Evolutionary conservation across 2,888 invertebrate species (phyloP).

Genomic region (Tetramorium bicarinatum): DNA sequence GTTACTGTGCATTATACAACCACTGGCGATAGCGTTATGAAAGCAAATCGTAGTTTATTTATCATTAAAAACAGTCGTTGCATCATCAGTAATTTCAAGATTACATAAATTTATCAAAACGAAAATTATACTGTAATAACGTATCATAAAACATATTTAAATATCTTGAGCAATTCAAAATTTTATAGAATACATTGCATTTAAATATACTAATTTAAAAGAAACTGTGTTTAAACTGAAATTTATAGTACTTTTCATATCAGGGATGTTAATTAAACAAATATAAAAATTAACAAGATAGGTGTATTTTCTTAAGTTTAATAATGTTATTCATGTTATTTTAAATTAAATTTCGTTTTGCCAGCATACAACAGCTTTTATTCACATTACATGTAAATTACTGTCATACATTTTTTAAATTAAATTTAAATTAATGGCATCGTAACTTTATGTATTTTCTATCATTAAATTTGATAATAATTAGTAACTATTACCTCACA

Average conservation of each 20-base stretch:
- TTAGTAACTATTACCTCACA: background rate
- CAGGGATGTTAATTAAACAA: conserved; percentile 8
- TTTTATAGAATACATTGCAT: background rate
- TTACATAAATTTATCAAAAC: background rate
- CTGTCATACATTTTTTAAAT: conserved; percentile 18
- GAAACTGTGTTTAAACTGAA: no score
- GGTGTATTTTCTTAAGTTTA: background rate
- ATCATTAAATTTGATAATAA: conserved; percentile 11
- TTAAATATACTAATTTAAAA: background rate
- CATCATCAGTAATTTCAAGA: conserved; percentile 44
- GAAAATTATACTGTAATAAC: background rate
- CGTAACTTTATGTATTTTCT: background rate
- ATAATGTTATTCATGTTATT: background rate
- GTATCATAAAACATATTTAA: background rate
- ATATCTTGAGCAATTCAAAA: background rate
- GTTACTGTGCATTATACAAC: conserved; percentile 52
- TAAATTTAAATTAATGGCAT: background rate
- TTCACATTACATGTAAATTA: background rate
- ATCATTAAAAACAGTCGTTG: conserved; percentile 60
- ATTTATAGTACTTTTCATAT: background rate
- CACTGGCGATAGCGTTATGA: conserved; percentile 63
- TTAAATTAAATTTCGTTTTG: background rate
- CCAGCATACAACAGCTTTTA: background rate
- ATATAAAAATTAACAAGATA: conserved; percentile 5
- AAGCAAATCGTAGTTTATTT: conserved; percentile 58